phyloP scores from a whole-genome alignment of 2,888 invertebrate species.

The Bombyx huttoni region DNA sequence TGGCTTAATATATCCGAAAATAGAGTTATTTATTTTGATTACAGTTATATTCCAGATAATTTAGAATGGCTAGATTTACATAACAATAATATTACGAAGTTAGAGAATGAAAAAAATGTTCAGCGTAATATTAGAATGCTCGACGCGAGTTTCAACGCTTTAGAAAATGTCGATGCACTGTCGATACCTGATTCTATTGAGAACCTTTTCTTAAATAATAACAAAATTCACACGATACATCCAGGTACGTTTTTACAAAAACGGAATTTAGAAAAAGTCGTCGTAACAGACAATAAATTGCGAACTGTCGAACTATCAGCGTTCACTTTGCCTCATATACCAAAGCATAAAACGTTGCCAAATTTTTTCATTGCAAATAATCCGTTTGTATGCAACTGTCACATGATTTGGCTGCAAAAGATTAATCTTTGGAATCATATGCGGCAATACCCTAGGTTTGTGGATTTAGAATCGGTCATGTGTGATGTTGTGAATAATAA shows the following conservation, averaged over 20 bases:
- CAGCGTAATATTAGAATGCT: conserved; percentile 80
- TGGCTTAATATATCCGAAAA: conserved; percentile 89
- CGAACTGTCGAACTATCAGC: conserved; percentile 81
- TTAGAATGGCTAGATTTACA: conserved; percentile 87
- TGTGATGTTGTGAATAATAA: conserved; percentile 81
- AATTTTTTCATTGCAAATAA: conserved; percentile 86
- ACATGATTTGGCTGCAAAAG: conserved; percentile 87
- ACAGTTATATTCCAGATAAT: conserved; percentile 80
- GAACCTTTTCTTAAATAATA: conserved; percentile 82
- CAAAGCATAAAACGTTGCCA: conserved; percentile 77
- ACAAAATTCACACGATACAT: conserved; percentile 79
- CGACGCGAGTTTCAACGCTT: conserved; percentile 82
- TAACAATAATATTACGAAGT: conserved; percentile 80
- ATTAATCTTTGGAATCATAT: conserved; percentile 82
- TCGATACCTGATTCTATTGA: conserved; percentile 83
- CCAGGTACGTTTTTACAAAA: conserved; percentile 82
- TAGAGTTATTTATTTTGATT: conserved; percentile 83
- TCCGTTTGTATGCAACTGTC: conserved; percentile 89
- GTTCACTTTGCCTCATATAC: conserved; percentile 77
- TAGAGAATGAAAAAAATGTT: conserved; percentile 80
- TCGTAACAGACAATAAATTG: conserved; percentile 82
- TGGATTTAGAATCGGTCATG: conserved; percentile 82
- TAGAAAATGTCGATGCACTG: conserved; percentile 77
- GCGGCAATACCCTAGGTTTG: conserved; percentile 82
- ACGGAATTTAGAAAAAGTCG: conserved; percentile 80